Percentiles rank a stretch among this genome's conserved stretches.
phyloP scores from a whole-genome alignment of 2,113 vertebrate genomes.

The Melanotaenia duboulayi region DNA sequence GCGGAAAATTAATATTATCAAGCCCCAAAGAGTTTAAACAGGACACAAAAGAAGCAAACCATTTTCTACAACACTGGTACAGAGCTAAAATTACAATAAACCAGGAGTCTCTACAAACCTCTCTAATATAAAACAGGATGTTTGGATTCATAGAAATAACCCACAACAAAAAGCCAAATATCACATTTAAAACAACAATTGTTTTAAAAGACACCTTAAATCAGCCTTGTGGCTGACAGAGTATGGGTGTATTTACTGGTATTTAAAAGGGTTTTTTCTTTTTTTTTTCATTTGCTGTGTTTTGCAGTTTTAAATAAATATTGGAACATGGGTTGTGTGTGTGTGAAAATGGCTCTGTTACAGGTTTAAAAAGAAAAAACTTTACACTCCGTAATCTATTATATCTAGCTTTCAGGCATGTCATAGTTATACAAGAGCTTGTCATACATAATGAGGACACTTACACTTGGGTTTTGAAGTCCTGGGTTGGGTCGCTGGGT shows the following conservation, averaged over 20 bases:
- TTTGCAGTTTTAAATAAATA: too few relatives aligned
- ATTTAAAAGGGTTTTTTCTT: neutral
- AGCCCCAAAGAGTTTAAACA: neutral
- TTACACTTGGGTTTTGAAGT: constrained; percentile 99
- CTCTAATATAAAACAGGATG: constrained; percentile 2
- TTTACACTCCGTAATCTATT: too few relatives aligned
- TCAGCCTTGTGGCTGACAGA: constrained; percentile 1
- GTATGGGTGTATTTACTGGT: neutral
- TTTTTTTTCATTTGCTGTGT: too few relatives aligned
- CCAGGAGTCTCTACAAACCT: neutral
- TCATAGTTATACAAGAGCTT: constrained; percentile 14
- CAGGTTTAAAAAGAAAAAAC: too few relatives aligned
- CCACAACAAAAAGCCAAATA: neutral
- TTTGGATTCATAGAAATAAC: neutral
- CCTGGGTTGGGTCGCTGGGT: constrained; percentile 94
- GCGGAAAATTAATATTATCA: neutral
- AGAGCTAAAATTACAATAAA: neutral
- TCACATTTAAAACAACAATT: neutral
- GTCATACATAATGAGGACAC: constrained; percentile 64
- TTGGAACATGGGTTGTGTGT: too few relatives aligned
- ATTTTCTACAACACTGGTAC: too few relatives aligned
- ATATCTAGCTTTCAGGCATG: neutral
- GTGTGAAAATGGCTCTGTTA: too few relatives aligned
- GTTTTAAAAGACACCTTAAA: constrained; percentile 14
- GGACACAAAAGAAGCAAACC: neutral